phyloP scores from a whole-genome alignment of 2,888 invertebrate species.

The Hypselothyrea guttata region DNA sequence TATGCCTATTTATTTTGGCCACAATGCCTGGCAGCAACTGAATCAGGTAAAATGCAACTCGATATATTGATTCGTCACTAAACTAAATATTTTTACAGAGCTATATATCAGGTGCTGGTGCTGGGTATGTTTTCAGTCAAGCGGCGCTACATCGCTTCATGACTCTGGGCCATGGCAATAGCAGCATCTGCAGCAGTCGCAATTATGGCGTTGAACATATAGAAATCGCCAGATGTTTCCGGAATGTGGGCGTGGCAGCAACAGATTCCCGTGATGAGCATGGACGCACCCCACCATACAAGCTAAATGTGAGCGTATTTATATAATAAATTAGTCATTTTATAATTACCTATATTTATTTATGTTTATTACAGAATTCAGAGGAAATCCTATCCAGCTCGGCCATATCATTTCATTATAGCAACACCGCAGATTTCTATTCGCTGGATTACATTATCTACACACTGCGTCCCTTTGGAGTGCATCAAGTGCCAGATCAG shows the following conservation, averaged over 20 bases:
- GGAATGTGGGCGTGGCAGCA: slow-evolving; percentile 91
- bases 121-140: slow-evolving; percentile 95
- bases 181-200: slow-evolving; percentile 83
- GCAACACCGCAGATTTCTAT: slow-evolving; percentile 95
- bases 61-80: not conserved
- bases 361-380: slow-evolving; percentile 86
- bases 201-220: slow-evolving; percentile 81
- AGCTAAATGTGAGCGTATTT: slow-evolving; percentile 28
- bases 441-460: slow-evolving; percentile 97
- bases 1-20: slow-evolving; percentile 93
- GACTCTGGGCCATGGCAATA: slow-evolving; percentile 87
- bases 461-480: slow-evolving; percentile 90
- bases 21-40: slow-evolving; percentile 86
- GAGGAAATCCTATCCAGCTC: slow-evolving; percentile 95
- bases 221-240: slow-evolving; percentile 87
- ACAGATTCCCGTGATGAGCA: slow-evolving; percentile 93
- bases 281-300: slow-evolving; percentile 85
- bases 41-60: slow-evolving; percentile 63
- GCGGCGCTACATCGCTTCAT: slow-evolving; percentile 90
- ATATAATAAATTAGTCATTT: too few relatives aligned
- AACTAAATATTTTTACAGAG: slow-evolving; percentile 83
- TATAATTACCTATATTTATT: too few relatives aligned
- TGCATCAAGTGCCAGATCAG: slow-evolving; percentile 26
- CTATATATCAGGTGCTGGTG: slow-evolving; percentile 92
- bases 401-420: slow-evolving; percentile 97